phyloP scores from a whole-genome alignment of 2,113 vertebrate genomes.

The Elephantulus edwardii region DNA sequence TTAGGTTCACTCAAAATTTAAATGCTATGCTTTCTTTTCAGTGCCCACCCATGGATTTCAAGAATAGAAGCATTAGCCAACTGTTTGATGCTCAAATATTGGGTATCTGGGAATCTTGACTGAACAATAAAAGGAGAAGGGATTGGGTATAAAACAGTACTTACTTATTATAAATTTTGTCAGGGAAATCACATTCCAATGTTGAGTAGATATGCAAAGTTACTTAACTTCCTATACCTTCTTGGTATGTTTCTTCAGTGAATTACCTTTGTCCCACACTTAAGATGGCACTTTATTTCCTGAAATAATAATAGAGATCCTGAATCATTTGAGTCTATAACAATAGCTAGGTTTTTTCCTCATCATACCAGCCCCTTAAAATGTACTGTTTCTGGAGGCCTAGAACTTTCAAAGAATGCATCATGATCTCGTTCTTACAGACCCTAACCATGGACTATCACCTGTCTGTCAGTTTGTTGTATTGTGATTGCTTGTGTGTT shows the following conservation, averaged over 20 bases:
- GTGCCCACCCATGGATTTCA: neutral
- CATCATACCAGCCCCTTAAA: neutral
- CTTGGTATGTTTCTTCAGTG: no score
- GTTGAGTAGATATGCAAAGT: neutral
- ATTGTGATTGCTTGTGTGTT: neutral
- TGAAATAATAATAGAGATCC: neutral
- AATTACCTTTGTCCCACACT: neutral
- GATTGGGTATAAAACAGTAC: fast-evolving
- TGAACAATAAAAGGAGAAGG: neutral
- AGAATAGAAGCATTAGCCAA: no score
- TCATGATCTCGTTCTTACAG: neutral
- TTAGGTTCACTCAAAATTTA: neutral
- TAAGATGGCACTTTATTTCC: neutral
- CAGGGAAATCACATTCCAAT: neutral
- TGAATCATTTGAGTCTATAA: neutral
- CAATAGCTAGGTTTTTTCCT: neutral
- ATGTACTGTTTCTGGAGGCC: neutral
- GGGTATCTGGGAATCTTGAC: neutral
- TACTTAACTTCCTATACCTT: no score
- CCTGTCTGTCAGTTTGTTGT: neutral
- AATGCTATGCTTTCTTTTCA: neutral
- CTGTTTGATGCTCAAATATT: fast-evolving
- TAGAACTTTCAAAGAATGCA: neutral
- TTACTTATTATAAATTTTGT: no score
- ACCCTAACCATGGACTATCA: neutral